Conservation (phyloP, 2,888 invertebrate species). For the Andrena bucephala region DNA sequence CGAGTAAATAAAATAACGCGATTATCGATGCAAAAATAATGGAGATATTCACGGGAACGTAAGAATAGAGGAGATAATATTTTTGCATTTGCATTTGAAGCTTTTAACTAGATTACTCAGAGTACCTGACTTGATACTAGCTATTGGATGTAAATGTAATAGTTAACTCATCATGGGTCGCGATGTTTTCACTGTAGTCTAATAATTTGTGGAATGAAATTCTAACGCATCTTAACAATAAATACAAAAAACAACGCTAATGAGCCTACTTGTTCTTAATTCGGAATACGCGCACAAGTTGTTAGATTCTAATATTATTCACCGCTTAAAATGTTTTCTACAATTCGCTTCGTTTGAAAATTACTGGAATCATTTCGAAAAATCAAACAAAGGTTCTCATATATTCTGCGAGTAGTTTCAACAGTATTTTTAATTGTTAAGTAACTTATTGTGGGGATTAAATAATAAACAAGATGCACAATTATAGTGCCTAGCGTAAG, state of each 20-base stretch:
- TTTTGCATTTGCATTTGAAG: conserved; percentile 47
- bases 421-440: conserved; percentile 4
- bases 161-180: conserved; percentile 29
- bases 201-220: neutral
- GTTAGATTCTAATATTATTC: neutral
- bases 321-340: neutral
- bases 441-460: neutral
- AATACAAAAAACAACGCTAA: conserved; percentile 5
- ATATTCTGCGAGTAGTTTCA: neutral
- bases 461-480: neutral
- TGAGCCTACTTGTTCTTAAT: conserved; percentile 12
- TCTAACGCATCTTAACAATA: neutral
- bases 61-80: conserved; percentile 22
- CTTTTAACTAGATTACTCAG: conserved; percentile 19
- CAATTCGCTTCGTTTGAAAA: neutral
- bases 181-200: conserved; percentile 2
- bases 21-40: conserved; percentile 20
- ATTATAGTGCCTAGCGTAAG: neutral
- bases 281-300: conserved; percentile 5
- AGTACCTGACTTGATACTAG: conserved; percentile 39
- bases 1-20: neutral
- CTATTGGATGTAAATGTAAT: conserved; percentile 13
- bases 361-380: neutral
- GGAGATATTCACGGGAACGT: neutral
- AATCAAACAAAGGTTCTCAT: neutral